phyloP scores from a whole-genome alignment of 2,797 vertebrate genomes.

The Cichlasoma orientale region DNA sequence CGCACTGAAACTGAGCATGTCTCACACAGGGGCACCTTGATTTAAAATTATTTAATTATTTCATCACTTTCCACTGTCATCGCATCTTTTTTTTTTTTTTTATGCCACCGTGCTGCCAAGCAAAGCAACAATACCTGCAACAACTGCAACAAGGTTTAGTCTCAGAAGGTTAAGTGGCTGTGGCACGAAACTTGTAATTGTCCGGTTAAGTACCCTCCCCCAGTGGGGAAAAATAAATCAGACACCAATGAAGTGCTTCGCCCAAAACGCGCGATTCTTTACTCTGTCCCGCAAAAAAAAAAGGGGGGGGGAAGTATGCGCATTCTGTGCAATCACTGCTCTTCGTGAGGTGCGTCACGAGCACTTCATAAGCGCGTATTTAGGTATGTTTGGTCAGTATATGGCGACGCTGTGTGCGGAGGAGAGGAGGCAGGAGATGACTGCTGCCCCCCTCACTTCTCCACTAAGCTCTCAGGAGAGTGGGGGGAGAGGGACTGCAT shows the following conservation, averaged over 20 bases:
- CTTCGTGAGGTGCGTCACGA: slow-evolving; percentile 40
- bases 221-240: slow-evolving; percentile 10
- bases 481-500: slow-evolving; percentile 39
- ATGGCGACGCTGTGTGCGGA: slow-evolving; percentile 52
- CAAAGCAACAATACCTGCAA: neutral
- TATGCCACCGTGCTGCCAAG: neutral
- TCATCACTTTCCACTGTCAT: neutral
- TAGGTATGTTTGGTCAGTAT: slow-evolving; percentile 48
- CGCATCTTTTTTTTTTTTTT: neutral
- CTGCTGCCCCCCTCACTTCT: slow-evolving; percentile 60
- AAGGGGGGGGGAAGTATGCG: neutral
- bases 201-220: slow-evolving; percentile 27
- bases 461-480: slow-evolving; percentile 53
- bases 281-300: neutral
- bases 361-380: slow-evolving; percentile 17
- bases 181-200: neutral
- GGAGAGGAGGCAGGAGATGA: slow-evolving; percentile 57
- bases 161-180: neutral
- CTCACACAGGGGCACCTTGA: neutral
- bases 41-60: neutral
- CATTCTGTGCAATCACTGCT: neutral
- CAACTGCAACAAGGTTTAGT: neutral
- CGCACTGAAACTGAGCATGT: neutral
- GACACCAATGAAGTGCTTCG: slow-evolving; percentile 7
- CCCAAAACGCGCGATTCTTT: neutral